These are phyloP conservation scores for Heliornis fulica DNA, from an alignment of 2,113 vertebrate genomes.

Conservation along the genomic window DNA sequence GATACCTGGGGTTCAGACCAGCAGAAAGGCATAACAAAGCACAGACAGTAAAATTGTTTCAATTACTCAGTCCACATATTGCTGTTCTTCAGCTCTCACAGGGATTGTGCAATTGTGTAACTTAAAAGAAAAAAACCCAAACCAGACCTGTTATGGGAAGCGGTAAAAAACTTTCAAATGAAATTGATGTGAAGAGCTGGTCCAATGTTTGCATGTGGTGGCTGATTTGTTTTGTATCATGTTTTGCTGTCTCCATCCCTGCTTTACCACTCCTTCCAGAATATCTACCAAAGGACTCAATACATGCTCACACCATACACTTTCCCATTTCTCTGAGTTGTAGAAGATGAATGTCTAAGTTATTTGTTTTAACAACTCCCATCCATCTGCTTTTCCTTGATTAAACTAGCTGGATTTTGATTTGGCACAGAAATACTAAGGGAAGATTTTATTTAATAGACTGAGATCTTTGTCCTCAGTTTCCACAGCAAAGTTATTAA, in stretches of 20 bases:
- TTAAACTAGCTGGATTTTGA: neutral
- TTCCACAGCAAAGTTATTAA: constrained; percentile 8
- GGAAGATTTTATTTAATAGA: neutral
- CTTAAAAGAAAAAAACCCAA: neutral
- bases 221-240: neutral
- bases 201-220: neutral
- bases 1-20: neutral
- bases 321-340: neutral
- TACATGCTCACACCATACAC: neutral
- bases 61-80: neutral
- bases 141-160: neutral
- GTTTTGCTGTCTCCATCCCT: neutral
- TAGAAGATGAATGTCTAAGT: neutral
- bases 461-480: neutral
- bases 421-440: neutral
- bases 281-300: neutral
- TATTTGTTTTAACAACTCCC: neutral
- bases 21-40: neutral
- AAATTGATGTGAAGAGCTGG: neutral
- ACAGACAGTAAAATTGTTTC: neutral
- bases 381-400: neutral
- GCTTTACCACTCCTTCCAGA: neutral
- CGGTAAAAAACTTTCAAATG: neutral
- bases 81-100: neutral
- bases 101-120: neutral